These are phyloP conservation scores for Mesoligia furuncula DNA, from an alignment of 2,888 invertebrate genomes.

Conservation along the genomic window DNA sequence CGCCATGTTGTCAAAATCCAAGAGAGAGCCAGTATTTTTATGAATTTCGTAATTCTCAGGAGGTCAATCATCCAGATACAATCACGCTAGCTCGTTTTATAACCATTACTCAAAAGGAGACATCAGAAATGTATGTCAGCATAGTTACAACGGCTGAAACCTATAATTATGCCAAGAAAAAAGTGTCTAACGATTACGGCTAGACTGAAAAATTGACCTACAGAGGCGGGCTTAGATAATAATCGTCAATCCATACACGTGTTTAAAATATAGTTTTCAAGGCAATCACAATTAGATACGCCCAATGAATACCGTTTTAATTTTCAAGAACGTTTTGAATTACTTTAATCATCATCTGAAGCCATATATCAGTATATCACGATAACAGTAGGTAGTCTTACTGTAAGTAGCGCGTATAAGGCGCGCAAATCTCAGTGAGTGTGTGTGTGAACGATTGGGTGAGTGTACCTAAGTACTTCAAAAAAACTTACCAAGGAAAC, in stretches of 20 bases:
- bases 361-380: not conserved
- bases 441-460: too few species aligned
- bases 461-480: not conserved
- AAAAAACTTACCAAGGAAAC: constrained; percentile 7
- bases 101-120: constrained; percentile 13
- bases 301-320: constrained; percentile 13
- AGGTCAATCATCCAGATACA: constrained; percentile 20
- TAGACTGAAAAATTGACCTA: constrained; percentile 26
- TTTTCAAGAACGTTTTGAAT: constrained; percentile 14
- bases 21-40: not conserved
- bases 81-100: constrained; percentile 18
- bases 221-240: constrained; percentile 16
- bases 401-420: too few species aligned
- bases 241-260: constrained; percentile 28
- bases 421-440: too few species aligned
- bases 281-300: constrained; percentile 21
- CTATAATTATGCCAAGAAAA: not conserved
- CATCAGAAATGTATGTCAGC: constrained; percentile 9
- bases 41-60: constrained; percentile 22
- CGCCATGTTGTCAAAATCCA: constrained; percentile 7
- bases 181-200: constrained; percentile 12
- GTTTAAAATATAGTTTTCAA: constrained; percentile 33
- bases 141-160: constrained; percentile 3
- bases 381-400: not conserved
- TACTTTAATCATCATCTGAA: not conserved